A percentile compares a stretch with the other conserved stretches of the same genome.
Evolutionary conservation across 2,888 invertebrate species (phyloP).

Genomic region (Acanthacorydalis orientalis): DNA sequence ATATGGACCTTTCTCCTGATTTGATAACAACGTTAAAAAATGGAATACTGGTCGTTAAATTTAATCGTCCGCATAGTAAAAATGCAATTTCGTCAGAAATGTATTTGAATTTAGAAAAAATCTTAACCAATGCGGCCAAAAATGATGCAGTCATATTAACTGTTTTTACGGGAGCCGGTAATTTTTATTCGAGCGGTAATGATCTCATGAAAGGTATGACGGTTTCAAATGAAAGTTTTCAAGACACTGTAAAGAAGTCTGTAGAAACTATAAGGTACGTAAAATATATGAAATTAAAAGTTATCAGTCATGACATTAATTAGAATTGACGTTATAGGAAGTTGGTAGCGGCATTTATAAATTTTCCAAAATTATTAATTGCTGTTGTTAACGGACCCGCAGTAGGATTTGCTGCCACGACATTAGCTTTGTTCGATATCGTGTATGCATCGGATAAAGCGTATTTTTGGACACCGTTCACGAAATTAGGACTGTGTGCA

Average conservation of each 20-base stretch:
- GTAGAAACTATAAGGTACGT: not conserved
- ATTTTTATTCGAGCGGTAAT: constrained; percentile 75
- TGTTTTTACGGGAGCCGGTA: constrained; percentile 64
- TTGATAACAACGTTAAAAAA: constrained; percentile 16
- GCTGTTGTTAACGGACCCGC: constrained; percentile 89
- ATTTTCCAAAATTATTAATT: constrained; percentile 75
- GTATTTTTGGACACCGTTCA: constrained; percentile 78
- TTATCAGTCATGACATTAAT: not conserved
- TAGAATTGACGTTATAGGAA: constrained; percentile 26
- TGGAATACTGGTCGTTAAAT: constrained; percentile 39
- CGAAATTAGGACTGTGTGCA: constrained; percentile 64
- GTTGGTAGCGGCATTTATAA: constrained; percentile 61
- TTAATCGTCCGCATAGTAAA: constrained; percentile 62
- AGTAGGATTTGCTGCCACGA: constrained; percentile 78
- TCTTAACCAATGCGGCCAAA: constrained; percentile 48
- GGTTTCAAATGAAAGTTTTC: not conserved
- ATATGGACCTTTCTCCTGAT: not conserved
- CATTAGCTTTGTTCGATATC: constrained; percentile 70
- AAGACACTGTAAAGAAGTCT: not conserved
- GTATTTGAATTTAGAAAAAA: constrained; percentile 45
- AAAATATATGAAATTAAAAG: not conserved
- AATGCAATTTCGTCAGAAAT: constrained; percentile 59
- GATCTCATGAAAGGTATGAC: constrained; percentile 31
- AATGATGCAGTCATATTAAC: constrained; percentile 50
- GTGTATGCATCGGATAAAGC: constrained; percentile 78